Evolutionary conservation across 2,113 vertebrate genomes (phyloP), one percentile per base, ranked within the genome.

Genomic region (Aix galericulata): DNA sequence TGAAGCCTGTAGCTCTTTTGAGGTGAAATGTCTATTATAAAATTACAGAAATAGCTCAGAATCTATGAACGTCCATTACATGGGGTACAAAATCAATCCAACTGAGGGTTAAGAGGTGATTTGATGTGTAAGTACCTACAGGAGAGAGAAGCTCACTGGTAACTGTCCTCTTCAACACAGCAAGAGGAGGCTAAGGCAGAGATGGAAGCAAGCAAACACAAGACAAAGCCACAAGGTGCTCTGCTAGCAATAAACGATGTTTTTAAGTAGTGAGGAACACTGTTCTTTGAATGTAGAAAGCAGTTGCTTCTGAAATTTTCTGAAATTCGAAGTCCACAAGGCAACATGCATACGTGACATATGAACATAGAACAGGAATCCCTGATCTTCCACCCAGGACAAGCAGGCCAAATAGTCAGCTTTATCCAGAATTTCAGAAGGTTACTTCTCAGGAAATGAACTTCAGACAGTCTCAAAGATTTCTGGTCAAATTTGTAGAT

Each of bases 311-410:
- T 80, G 31, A 81, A 8, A 34, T n/a, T 4, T 16, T 74, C 55
- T 58, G 50, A 67, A 81, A 77, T 34, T 18, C 3, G 0, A 48
- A 58, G 21, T 55, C 31, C 31, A 75, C 23, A 22, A 53, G 52
- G 52, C 21, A 20, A 48, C 2, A 11, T 11, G 23, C 26, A 27
- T 20, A 40, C 69, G 20, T 31, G 38, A 60, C 20, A 58, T 17
- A 25, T 1, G 4, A 8, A 13, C 1, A 6, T 13, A 4, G 31
- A 38, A 34, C 7, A 50, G 0, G 4, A 78, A 83, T 31, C 40
- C 46, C 68, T 71, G 50, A 77, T 53, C 36, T 73, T 58, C 75
- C 46, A 10, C 25, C 17, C 6, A 4, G 8, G 53, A 59, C 26
- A 74, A 69, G 66, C 34, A 42, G 68, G 5, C 26, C 68, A 56